Evolutionary conservation across 2,797 vertebrate species (phyloP), one percentile per base, ranked within the genome.

Genomic region (Cryptoprocta ferox): DNA sequence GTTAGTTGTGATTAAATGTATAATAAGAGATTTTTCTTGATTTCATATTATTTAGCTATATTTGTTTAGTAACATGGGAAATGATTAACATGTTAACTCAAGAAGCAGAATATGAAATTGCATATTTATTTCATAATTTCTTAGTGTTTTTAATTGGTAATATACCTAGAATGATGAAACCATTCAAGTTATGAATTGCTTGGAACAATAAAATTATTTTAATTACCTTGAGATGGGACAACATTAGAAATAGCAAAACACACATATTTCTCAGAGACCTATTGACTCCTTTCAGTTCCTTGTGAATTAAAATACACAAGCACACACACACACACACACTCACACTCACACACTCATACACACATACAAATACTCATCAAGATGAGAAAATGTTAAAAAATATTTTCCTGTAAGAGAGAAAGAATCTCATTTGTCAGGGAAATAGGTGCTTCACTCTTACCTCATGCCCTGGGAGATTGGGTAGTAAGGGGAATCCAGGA

Each of bases 1-100:
- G 21, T 71, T 88, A 21, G 6, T 84, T 94, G 50, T 45, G 56
- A 73, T 48, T 68, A 80, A 85, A n/a, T 45, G 70, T 39, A 92
- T 30, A 81, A 50, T n/a, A 82, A 39, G 9, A 95, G 12, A 65
- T 96, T 75, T 75, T 92, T 89, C 30, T n/a, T 71, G 6, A 65
- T 80, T 89, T 78, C 76, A 2, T 90, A 66, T 30, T 56, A 68
- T 80, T 89, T 45, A 83, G 30, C 19, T 6, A 85, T 61, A n/a
- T 59, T 92, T 78, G 42, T n/a, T 65, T 28, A 66, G 1, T 92
- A 80, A 76, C 35, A 78, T 37, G 16, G n/a, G 73, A 88, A 92
- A 76, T 76, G 0, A 68, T 56, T 76, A 83, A 50, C 5, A 65
- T 79, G 2, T 91, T 92, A 83, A 87, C n/a, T 93, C 8, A 81